Base-by-base conservation (phyloP, 2,113 vertebrate genomes). In the Proteles cristata region DNA sequence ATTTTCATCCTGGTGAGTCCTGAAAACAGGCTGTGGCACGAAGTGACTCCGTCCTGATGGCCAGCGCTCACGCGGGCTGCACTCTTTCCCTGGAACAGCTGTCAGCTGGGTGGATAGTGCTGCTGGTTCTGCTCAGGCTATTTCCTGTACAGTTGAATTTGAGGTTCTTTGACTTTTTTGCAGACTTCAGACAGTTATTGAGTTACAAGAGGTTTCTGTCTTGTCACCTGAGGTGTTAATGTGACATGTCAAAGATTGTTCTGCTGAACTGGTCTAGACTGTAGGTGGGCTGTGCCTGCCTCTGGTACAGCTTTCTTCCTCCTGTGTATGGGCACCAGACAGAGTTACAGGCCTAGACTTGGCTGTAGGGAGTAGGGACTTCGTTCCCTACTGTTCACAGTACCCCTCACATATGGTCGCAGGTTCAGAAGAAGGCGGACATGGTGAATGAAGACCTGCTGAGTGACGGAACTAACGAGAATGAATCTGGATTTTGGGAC, bases 351-450 rank as follows among this genome's bases (percentile, higher is more conserved):
- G 58, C 21, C 58, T 23, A 61, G 21, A 61, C 58, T 61, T 61
- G 58, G 58, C 58, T 61, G 21, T 21, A 61, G 58, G 58, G 23
- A 61, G 58, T 61, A 61, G 74, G 16, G 74, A 28, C 28, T 76
- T 48, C 26, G 2, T 76, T 17, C 25, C 43, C 43, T 76, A 2
- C 16, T 76, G 26, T 76, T 76, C 43, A 76, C 4, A 1, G 26
- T 43, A 76, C 25, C 26, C 14, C 74, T 76, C n/a, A 12, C 43
- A 0, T 73, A 0, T 33, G 35, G 96, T 98, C 97, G 43, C 98
- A 99, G 99, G 99, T 99, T 90, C 99, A 99, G 98, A 99, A 99
- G 98, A 99, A 99, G 98, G 96, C 99, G 4, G 99, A 99, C 96
- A 99, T 99, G 99, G 99, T 99, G 95, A 99, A 99, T 21, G 99